These are phyloP conservation scores for Potamilus streckersoni DNA, from an alignment of 1,140 invertebrate genomes.

Conservation along the genomic window DNA sequence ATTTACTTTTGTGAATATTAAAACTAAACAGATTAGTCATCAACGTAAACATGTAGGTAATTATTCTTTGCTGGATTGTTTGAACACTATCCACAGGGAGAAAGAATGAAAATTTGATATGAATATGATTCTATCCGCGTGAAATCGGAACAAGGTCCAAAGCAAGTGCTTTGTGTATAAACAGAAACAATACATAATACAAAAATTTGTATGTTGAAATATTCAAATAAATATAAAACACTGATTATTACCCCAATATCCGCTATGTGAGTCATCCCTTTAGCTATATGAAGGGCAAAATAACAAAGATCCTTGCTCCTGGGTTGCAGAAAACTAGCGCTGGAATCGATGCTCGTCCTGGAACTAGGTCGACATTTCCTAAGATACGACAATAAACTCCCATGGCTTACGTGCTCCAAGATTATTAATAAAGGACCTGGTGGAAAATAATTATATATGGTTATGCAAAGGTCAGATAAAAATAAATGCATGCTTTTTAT, in stretches of 20 bases:
- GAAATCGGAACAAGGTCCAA: background rate
- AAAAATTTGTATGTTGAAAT: background rate
- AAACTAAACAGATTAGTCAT: too few relatives aligned
- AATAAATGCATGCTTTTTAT: too few relatives aligned
- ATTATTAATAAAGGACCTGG: conserved; percentile 51
- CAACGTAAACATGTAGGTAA: too few relatives aligned
- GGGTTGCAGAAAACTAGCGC: conserved; percentile 9
- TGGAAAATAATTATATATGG: background rate
- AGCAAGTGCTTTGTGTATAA: background rate
- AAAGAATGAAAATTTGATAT: background rate
- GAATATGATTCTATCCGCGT: background rate
- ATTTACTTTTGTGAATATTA: too few relatives aligned
- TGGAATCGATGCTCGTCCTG: conserved; percentile 3
- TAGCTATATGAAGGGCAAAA: conserved; percentile 46
- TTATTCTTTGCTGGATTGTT: background rate
- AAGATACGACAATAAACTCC: conserved; percentile 47
- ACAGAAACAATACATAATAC: background rate
- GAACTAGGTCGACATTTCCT: conserved; percentile 34
- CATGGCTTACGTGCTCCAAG: conserved; percentile 52
- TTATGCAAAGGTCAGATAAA: too few relatives aligned
- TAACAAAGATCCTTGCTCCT: conserved; percentile 44
- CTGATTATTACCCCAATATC: conserved; percentile 38
- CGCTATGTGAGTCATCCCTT: conserved; percentile 46
- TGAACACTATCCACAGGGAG: too few relatives aligned
- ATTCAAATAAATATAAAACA: background rate